Percentiles rank a stretch among this genome's conserved stretches.
Conservation (phyloP, 1,140 invertebrate genomes). For the Coptotermes formosanus region DNA sequence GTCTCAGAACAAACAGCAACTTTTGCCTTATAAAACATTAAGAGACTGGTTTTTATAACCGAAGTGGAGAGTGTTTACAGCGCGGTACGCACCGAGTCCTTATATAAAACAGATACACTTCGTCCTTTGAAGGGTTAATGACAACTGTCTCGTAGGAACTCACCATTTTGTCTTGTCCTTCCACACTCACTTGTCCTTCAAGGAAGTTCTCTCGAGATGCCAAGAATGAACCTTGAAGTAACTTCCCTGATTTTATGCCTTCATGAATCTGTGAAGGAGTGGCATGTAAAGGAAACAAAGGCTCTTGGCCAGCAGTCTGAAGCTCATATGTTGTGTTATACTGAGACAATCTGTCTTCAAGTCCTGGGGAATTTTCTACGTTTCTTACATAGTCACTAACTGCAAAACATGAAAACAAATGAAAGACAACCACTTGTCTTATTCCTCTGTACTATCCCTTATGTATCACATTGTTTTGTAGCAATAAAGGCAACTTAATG, state of each 20-base stretch:
- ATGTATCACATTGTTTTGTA: no score
- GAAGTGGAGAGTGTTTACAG: no score
- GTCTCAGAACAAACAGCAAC: no score
- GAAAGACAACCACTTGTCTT: background rate
- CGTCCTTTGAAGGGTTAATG: no score
- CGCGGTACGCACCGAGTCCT: no score
- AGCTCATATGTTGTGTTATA: constrained; percentile 62
- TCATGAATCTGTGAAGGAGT: constrained; percentile 70
- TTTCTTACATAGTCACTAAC: constrained; percentile 65
- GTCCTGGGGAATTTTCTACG: constrained; percentile 59
- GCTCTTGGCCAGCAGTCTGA: constrained; percentile 48
- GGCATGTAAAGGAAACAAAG: constrained; percentile 83
- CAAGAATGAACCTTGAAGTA: constrained; percentile 81
- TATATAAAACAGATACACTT: no score
- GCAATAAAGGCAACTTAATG: no score
- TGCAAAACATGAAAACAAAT: constrained; percentile 34
- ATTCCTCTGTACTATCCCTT: background rate
- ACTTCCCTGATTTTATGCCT: constrained; percentile 75
- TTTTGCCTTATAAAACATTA: no score
- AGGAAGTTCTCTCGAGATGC: constrained; percentile 90
- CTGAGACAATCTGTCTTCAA: constrained; percentile 75
- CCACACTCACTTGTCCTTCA: constrained; percentile 87
- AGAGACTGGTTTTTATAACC: no score
- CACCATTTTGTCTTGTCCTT: constrained; percentile 72
- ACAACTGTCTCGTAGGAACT: constrained; percentile 37